Evolutionary conservation across 2,888 invertebrate species (phyloP).

Genomic region (Drosophila atroscutellata): DNA sequence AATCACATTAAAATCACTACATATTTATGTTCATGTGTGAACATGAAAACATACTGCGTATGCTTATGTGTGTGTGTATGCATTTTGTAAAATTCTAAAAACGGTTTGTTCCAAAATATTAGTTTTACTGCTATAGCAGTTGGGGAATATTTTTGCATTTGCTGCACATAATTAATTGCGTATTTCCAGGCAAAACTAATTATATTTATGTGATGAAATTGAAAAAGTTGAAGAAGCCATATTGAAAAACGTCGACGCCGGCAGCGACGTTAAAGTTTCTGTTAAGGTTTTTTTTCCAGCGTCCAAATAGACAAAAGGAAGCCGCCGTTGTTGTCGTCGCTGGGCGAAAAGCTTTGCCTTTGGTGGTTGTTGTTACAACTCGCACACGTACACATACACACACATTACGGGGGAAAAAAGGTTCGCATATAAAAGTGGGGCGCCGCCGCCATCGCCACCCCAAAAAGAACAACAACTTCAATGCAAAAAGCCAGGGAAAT

Average conservation of each 20-base stretch:
- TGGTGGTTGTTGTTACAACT: constrained; percentile 75
- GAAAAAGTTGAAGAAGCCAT: constrained; percentile 65
- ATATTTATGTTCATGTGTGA: constrained; percentile 5
- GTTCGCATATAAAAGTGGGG: constrained; percentile 61
- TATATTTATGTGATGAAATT: constrained; percentile 46
- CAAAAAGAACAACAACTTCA: constrained; percentile 43
- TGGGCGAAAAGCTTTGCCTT: constrained; percentile 60
- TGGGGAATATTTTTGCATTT: constrained; percentile 18
- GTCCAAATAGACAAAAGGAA: constrained; percentile 75
- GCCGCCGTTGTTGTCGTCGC: constrained; percentile 49
- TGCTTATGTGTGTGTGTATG: not conserved
- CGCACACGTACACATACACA: constrained; percentile 37
- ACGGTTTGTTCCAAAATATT: constrained; percentile 25
- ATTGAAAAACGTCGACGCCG: constrained; percentile 64
- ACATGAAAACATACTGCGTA: not conserved
- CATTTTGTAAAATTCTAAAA: constrained; percentile 19
- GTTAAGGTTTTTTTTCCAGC: constrained; percentile 56
- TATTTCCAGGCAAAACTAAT: constrained; percentile 23
- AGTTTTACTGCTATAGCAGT: constrained; percentile 19
- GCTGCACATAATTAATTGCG: constrained; percentile 16
- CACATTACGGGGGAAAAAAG: constrained; percentile 33
- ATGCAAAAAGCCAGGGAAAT: constrained; percentile 56
- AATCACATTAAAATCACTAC: constrained; percentile 38
- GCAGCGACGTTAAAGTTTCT: constrained; percentile 63
- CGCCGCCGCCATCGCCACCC: constrained; percentile 63